These are phyloP conservation scores for Etheostoma cragini DNA, from an alignment of 2,113 vertebrate genomes.

Conservation along the genomic window DNA sequence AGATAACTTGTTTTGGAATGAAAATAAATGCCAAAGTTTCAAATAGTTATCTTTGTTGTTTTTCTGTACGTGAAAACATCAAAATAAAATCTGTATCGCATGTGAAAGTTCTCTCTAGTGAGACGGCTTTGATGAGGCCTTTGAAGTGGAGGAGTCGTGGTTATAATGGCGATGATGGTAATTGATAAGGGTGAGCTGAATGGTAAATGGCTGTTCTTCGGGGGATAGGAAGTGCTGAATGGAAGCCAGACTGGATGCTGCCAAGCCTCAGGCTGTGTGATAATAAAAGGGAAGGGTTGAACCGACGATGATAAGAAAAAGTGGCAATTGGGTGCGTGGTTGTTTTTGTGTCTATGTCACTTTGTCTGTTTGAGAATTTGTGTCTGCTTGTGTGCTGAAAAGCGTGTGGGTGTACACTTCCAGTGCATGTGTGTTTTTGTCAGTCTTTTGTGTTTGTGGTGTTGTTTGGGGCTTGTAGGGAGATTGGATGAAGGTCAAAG, in stretches of 20 bases:
- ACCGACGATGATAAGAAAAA: constrained; percentile 68
- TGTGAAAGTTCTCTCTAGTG: constrained; percentile 69
- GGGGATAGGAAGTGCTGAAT: constrained; percentile 71
- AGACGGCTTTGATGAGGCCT: constrained; percentile 69
- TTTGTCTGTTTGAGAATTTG: constrained; percentile 63
- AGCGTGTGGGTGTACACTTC: constrained; percentile 17
- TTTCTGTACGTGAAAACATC: constrained; percentile 65
- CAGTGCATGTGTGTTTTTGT: constrained; percentile 8
- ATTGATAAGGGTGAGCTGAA: constrained; percentile 74
- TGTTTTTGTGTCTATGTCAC: constrained; percentile 26
- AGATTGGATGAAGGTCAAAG: constrained; percentile 33
- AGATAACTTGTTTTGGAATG: constrained; percentile 66
- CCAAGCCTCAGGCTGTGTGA: constrained; percentile 73
- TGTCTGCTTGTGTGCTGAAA: constrained; percentile 32
- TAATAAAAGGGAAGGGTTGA: constrained; percentile 74
- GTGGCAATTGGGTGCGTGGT: constrained; percentile 48
- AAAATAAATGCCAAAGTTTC: constrained; percentile 60
- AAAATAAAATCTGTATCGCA: constrained; percentile 65
- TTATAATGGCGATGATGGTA: constrained; percentile 67
- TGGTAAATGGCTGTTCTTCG: constrained; percentile 67
- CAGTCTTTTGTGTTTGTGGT: background rate
- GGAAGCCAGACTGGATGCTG: constrained; percentile 62
- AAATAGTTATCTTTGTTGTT: constrained; percentile 68
- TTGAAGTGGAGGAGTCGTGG: constrained; percentile 71
- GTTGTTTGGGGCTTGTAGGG: background rate